Conservation (phyloP, 2,113 vertebrate species). For the Myotis lucifugus region DNA sequence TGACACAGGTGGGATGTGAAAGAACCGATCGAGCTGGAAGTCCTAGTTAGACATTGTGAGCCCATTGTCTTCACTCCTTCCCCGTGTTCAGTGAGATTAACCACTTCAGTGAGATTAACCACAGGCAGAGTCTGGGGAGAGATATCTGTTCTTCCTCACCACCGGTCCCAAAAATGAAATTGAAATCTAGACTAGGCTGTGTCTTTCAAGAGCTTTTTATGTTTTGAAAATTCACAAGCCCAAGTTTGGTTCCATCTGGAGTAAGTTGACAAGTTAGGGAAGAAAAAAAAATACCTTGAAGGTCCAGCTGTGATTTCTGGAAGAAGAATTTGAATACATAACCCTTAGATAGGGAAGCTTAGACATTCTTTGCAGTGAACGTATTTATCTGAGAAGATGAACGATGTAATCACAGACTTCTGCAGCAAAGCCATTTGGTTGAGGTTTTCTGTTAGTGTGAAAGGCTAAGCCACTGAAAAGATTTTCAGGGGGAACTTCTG, state of each 20-base stretch:
- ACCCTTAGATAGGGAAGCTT: neutral
- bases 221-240: constrained; percentile 47
- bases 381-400: neutral
- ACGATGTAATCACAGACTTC: neutral
- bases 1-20: neutral
- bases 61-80: neutral
- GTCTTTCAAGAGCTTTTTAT: constrained; percentile 42
- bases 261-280: neutral
- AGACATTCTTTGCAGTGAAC: neutral
- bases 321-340: constrained; percentile 55
- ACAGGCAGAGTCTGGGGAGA: neutral
- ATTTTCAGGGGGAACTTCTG: neutral
- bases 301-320: neutral
- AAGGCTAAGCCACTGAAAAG: constrained; percentile 17
- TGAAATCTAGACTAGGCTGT: constrained; percentile 31
- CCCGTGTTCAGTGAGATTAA: neutral
- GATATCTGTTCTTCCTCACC: neutral
- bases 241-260: constrained; percentile 42
- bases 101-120: neutral
- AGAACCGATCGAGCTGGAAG: neutral
- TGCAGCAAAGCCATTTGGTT: constrained; percentile 1
- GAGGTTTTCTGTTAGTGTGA: constrained; percentile 24
- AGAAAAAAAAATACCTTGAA: neutral
- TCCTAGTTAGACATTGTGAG: neutral
- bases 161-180: neutral